These are phyloP conservation scores for Phymatocera aterrima DNA, from an alignment of 2,888 invertebrate genomes.

Conservation along the genomic window DNA sequence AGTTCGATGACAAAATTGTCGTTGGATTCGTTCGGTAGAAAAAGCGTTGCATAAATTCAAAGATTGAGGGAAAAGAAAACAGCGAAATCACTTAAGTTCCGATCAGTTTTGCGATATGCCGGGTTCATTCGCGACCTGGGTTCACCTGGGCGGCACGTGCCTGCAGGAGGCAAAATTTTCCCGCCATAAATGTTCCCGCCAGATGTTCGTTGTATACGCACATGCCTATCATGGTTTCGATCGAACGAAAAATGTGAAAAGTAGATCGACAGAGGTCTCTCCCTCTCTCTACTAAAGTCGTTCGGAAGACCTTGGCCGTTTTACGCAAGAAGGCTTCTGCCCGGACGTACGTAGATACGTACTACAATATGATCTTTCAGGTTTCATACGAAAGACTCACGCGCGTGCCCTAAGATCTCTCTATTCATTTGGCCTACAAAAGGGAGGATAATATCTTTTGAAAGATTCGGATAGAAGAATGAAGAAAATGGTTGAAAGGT, in stretches of 20 bases:
- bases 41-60: not conserved
- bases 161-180: not conserved
- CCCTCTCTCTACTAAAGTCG: too few species aligned
- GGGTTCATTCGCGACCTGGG: too few species aligned
- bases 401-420: slow-evolving; percentile 29
- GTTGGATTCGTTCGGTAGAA: too few species aligned
- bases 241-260: too few species aligned
- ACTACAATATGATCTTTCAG: slow-evolving; percentile 32
- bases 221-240: not conserved
- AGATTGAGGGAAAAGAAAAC: not conserved
- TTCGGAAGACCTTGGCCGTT: slow-evolving; percentile 4
- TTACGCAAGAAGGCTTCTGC: slow-evolving; percentile 26
- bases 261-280: not conserved
- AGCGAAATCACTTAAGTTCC: too few species aligned
- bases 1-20: too few species aligned
- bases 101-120: not conserved
- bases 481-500: slow-evolving; percentile 1
- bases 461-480: slow-evolving; percentile 3
- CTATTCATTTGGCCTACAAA: slow-evolving; percentile 27
- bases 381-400: slow-evolving; percentile 26
- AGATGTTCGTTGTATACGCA: not conserved
- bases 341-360: too few species aligned
- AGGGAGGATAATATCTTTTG: slow-evolving; percentile 22
- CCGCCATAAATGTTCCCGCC: slow-evolving; percentile 31
- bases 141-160: slow-evolving; percentile 8